Conservation (phyloP, 2,113 vertebrate genomes). For the Mesembrinibis cayennensis region DNA sequence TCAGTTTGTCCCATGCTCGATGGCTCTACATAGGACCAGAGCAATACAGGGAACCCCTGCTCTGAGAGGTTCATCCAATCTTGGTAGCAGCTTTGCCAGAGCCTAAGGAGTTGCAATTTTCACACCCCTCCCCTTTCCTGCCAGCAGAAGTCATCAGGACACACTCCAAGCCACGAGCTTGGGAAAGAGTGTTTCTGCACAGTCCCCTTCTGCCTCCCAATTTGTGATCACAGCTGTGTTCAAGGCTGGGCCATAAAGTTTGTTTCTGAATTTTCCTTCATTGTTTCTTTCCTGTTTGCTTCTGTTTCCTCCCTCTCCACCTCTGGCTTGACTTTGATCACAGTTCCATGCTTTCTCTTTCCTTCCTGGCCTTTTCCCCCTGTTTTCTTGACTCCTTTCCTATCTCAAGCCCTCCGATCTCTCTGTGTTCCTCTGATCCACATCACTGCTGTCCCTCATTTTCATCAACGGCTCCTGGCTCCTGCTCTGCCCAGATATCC, state of each 20-base stretch:
- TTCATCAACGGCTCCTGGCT: background rate
- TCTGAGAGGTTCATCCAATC: background rate
- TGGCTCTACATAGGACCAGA: background rate
- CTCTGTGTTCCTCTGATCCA: background rate
- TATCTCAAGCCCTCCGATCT: background rate
- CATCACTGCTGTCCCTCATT: background rate
- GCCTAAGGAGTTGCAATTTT: background rate
- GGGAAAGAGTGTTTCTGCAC: background rate
- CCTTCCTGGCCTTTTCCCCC: conserved; percentile 8
- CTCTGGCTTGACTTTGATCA: conserved; percentile 33
- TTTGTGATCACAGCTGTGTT: background rate
- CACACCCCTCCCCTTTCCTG: background rate
- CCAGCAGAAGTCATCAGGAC: background rate
- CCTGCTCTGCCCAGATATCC: background rate
- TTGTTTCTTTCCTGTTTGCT: conserved; percentile 34
- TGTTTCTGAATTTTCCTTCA: conserved; percentile 16
- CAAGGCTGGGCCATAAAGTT: background rate
- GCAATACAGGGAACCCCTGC: background rate
- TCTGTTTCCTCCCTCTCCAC: conserved; percentile 3
- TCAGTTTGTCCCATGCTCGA: background rate
- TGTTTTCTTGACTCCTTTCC: background rate
- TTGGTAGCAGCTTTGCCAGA: background rate
- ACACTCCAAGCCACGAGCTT: background rate
- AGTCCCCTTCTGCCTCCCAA: background rate
- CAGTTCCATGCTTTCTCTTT: background rate